Conservation (phyloP, 2,888 invertebrate species). For the Perizoma flavofasciatum region DNA sequence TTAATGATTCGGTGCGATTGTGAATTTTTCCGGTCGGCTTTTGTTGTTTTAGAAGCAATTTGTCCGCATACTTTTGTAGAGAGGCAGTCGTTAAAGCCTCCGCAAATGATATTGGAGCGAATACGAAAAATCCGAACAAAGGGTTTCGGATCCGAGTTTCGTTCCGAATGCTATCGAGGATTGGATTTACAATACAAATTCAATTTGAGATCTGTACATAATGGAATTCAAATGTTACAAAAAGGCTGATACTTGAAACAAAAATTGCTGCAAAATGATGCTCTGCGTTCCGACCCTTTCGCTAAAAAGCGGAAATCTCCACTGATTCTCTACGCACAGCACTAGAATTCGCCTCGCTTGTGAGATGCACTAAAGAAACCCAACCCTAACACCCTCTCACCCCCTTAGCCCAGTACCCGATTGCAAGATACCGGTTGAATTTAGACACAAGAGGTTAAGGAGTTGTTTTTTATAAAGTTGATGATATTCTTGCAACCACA, state of each 20-base stretch:
- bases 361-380: constrained; percentile 1
- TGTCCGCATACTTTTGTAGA: constrained; percentile 82
- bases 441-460: no score
- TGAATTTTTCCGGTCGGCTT: constrained; percentile 84
- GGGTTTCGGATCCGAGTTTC: constrained; percentile 42
- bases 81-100: constrained; percentile 78
- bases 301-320: background rate
- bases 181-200: constrained; percentile 37
- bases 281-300: no score
- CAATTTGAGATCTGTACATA: constrained; percentile 28
- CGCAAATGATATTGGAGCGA: constrained; percentile 75
- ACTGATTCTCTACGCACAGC: background rate
- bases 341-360: no score
- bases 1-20: constrained; percentile 84
- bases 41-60: constrained; percentile 85
- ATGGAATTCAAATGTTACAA: constrained; percentile 21
- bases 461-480: no score
- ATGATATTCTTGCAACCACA: no score
- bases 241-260: constrained; percentile 4
- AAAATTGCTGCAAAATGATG: background rate
- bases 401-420: no score
- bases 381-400: constrained; percentile 1
- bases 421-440: no score
- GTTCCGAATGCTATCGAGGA: constrained; percentile 34
- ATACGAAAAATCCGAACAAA: constrained; percentile 64